Evolutionary conservation across 2,113 vertebrate species (phyloP).

Genomic region (Pogonocichla stellata): DNA sequence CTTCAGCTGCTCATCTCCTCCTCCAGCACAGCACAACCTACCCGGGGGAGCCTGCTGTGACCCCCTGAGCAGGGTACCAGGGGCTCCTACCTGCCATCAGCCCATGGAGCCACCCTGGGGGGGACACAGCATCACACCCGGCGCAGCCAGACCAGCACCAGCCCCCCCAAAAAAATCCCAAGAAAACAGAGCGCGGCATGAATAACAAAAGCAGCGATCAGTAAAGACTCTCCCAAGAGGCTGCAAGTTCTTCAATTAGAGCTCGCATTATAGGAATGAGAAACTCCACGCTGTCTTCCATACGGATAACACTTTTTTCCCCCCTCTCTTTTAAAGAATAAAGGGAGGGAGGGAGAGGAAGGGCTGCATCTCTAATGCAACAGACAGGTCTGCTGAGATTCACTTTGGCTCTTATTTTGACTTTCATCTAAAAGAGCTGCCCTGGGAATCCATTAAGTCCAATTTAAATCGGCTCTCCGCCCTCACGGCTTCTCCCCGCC

Average conservation of each 20-base stretch:
- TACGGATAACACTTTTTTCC: slow-evolving; percentile 33
- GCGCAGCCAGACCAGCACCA: not conserved
- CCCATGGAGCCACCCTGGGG: rapidly evolving
- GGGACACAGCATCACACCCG: not conserved
- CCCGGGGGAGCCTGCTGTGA: not conserved
- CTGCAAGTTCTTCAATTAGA: slow-evolving; percentile 70
- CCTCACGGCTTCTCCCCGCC: slow-evolving; percentile 33
- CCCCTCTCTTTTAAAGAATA: slow-evolving; percentile 43
- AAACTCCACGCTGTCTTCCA: slow-evolving; percentile 57
- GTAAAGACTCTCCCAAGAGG: slow-evolving; percentile 64
- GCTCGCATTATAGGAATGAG: slow-evolving; percentile 65
- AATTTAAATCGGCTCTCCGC: slow-evolving; percentile 58
- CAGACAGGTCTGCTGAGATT: slow-evolving; percentile 71
- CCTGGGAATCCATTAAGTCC: slow-evolving; percentile 68
- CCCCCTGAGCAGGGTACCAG: not conserved
- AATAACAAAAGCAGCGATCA: slow-evolving; percentile 58
- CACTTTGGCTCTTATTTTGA: slow-evolving; percentile 71
- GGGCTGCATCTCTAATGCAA: slow-evolving; percentile 57
- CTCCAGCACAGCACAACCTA: not conserved
- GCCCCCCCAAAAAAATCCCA: not conserved
- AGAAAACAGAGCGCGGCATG: slow-evolving; percentile 8
- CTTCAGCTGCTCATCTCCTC: not conserved
- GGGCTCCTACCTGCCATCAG: not conserved
- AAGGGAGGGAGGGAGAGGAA: slow-evolving; percentile 37
- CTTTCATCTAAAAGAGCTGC: slow-evolving; percentile 71